Percentiles rank a stretch among this genome's conserved stretches.
Conservation (phyloP, 2,797 vertebrate species). For the Emys orbicularis region DNA sequence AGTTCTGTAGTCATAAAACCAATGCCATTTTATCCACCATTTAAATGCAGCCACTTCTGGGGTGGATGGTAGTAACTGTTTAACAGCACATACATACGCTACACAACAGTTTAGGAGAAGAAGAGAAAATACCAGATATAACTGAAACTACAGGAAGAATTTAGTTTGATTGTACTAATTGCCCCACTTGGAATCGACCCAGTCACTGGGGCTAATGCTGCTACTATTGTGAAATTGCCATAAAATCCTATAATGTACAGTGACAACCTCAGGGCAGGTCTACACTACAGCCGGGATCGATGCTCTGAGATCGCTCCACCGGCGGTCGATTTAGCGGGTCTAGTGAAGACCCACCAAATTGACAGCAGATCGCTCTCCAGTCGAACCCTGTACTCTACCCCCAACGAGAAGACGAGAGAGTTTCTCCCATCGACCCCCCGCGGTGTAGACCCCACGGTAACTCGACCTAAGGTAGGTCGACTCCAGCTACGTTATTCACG, state of each 20-base stretch:
- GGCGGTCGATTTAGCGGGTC: too few relatives aligned
- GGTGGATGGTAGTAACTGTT: not conserved
- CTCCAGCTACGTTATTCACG: too few relatives aligned
- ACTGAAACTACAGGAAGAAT: not conserved
- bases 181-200: not conserved
- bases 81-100: not conserved
- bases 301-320: too few relatives aligned
- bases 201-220: not conserved
- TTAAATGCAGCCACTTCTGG: not conserved
- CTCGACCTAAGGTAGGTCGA: too few relatives aligned
- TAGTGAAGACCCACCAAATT: too few relatives aligned
- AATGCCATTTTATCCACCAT: not conserved
- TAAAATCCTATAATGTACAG: not conserved
- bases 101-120: not conserved
- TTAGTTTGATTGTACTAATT: not conserved
- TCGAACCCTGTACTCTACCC: too few relatives aligned
- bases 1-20: not conserved
- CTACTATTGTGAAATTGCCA: not conserved
- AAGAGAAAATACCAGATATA: not conserved
- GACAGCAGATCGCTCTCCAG: too few relatives aligned
- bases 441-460: too few relatives aligned
- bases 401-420: too few relatives aligned
- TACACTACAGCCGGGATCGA: too few relatives aligned
- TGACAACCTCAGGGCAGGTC: not conserved
- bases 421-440: too few relatives aligned